Base-by-base conservation (phyloP, 1,140 invertebrate genomes). In the Brachionus plicatilis region DNA sequence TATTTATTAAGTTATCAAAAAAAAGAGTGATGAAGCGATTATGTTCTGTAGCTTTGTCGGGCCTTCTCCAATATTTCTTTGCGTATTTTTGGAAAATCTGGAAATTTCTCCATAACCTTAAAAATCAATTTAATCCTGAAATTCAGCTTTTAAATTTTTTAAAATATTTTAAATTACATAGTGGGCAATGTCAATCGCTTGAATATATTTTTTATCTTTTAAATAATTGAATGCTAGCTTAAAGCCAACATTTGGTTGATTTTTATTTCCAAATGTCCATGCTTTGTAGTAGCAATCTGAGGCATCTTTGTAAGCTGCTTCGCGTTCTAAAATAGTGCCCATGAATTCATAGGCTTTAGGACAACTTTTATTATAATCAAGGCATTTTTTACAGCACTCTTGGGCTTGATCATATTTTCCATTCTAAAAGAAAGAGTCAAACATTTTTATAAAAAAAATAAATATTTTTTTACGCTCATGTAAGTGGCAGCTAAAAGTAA, bases 31-130 rank as follows among this genome's bases (percentile, higher is more conserved):
- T 76, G 43, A 47, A 14, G 6, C 17, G n/a, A 33, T 82, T 56
- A 41, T 24, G 75, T 92, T 86, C 94, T 91, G 85, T 96, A 91
- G 91, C 94, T 94, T 86, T 92, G 92, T 85, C 95, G 92, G n/a
- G 95, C 94, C 90, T 98, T 98, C 85, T 98, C 96, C 37, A 97
- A 90, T 86, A 99, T 95, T 85, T 98, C 96, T 88, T 96, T 97
- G 85, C 92, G 93, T 6, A 98, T 94, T 86, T 94, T 94, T 0
- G 95, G 94, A 91, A 96, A 97, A 86, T 96, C 94, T 0, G 95
- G 94, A 90, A 93, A 94, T 53, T 92, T 90, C 85, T 92, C 92
- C 5, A 97, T 88, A 5, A 98, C 89, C 88, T 90, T 87, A 45
- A 79, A 37, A 24, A 84, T 43, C 43, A 43, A 41, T 84, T 76